Conservation (phyloP, 64 coral and sea anemone species). For the Exaiptasia diaphana region DNA sequence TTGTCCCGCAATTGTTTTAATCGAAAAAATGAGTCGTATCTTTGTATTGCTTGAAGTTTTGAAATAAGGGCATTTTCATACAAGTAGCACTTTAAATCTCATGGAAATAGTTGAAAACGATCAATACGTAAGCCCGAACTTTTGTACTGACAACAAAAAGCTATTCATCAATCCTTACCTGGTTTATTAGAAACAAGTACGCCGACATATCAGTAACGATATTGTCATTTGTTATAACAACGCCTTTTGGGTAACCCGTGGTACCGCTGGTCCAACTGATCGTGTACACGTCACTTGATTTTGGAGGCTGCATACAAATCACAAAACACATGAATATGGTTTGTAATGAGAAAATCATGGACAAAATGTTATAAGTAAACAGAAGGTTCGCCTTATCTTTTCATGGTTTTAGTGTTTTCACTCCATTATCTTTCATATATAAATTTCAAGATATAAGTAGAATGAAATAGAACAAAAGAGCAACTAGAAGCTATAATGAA, state of each 20-base stretch:
- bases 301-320: conserved; percentile 34
- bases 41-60: conserved; percentile 68
- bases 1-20: too few relatives aligned
- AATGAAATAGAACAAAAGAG: not conserved
- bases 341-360: not conserved
- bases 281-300: conserved; percentile 53
- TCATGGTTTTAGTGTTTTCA: not conserved
- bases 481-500: not conserved
- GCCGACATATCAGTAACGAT: conserved; percentile 1
- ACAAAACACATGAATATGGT: not conserved
- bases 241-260: conserved; percentile 61
- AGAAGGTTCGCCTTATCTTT: not conserved
- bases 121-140: too few relatives aligned
- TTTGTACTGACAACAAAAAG: too few relatives aligned
- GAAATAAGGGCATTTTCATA: conserved; percentile 60
- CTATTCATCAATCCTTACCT: not conserved
- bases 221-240: conserved; percentile 28
- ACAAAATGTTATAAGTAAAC: not conserved
- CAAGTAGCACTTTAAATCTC: conserved; percentile 31
- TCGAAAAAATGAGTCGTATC: conserved; percentile 69
- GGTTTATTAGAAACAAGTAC: conserved; percentile 12
- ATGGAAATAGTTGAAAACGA: too few relatives aligned
- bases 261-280: conserved; percentile 86
- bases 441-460: not conserved
- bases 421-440: not conserved